Percentiles rank a stretch among this genome's conserved stretches.
Evolutionary conservation across 2,888 invertebrate species (phyloP).

Genomic region (Microctonus aethiopoides): DNA sequence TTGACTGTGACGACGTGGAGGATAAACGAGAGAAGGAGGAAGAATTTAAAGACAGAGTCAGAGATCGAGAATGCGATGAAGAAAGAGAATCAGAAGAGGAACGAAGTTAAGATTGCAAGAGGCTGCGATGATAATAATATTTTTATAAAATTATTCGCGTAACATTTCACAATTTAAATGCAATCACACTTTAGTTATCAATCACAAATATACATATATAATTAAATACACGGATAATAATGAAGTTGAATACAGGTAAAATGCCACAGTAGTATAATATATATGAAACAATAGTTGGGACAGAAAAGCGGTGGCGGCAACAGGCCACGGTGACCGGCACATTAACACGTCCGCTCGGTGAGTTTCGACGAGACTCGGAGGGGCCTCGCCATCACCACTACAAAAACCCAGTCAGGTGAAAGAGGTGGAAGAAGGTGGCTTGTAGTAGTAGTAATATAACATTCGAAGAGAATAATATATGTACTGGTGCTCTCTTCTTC

Average conservation of each 20-base stretch:
- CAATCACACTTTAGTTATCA: neutral
- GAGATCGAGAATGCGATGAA: neutral
- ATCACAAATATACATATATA: neutral
- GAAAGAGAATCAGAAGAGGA: neutral
- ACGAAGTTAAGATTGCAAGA: slow-evolving; percentile 4
- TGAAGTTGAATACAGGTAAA: neutral
- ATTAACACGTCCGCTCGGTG: slow-evolving; percentile 59
- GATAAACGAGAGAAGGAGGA: neutral
- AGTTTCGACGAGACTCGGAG: slow-evolving; percentile 56
- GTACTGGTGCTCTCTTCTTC: neutral
- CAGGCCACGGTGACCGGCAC: slow-evolving; percentile 62
- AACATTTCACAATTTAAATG: neutral
- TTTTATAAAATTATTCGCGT: neutral
- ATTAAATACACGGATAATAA: neutral
- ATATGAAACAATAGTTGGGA: slow-evolving; percentile 17
- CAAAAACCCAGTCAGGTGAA: slow-evolving; percentile 52
- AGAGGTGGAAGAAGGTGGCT: slow-evolving; percentile 22
- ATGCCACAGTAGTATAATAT: neutral
- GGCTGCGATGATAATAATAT: neutral
- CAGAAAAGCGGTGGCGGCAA: slow-evolving; percentile 41
- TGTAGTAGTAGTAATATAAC: no score
- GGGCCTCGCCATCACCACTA: slow-evolving; percentile 34
- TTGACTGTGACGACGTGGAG: slow-evolving; percentile 29
- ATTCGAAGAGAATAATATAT: neutral
- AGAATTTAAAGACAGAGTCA: neutral